These are phyloP conservation scores for Pterocles burchelli DNA, from an alignment of 2,113 vertebrate genomes.

Conservation along the genomic window DNA sequence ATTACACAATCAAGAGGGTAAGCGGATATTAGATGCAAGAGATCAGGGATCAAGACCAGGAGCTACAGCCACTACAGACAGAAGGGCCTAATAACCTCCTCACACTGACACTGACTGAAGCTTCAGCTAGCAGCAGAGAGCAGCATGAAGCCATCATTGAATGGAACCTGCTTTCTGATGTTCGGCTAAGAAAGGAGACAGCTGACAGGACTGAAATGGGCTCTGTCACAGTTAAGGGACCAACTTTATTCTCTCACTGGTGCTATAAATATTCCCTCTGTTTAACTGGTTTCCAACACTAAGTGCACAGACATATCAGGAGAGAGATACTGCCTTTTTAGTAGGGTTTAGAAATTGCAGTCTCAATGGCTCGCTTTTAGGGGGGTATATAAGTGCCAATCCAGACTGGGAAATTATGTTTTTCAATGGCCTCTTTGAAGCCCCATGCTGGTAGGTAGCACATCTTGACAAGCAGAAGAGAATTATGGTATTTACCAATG, in stretches of 20 bases:
- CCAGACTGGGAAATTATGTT: neutral
- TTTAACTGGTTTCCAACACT: slow-evolving; percentile 36
- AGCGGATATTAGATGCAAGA: neutral
- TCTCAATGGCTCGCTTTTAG: neutral
- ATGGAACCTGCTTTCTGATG: neutral
- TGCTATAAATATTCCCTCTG: slow-evolving; percentile 48
- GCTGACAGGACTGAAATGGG: slow-evolving; percentile 1
- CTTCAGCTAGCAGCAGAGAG: neutral
- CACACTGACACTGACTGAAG: neutral
- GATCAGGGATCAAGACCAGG: neutral
- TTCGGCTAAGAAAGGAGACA: slow-evolving; percentile 1
- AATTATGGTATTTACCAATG: neutral
- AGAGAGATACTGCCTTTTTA: neutral
- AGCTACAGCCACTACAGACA: neutral
- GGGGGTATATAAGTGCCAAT: neutral
- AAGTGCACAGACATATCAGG: neutral
- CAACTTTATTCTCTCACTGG: slow-evolving; percentile 16
- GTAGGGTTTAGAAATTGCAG: neutral
- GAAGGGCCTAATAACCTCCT: neutral
- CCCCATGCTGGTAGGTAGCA: rapidly evolving
- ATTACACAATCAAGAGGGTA: neutral
- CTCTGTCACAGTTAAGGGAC: neutral
- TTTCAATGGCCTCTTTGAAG: neutral
- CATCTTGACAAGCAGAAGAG: neutral
- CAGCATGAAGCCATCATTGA: neutral